Percentiles rank a stretch among this genome's conserved stretches.
Evolutionary conservation across 1,140 invertebrate genomes (phyloP).

Genomic region (Drosophila santomea): DNA sequence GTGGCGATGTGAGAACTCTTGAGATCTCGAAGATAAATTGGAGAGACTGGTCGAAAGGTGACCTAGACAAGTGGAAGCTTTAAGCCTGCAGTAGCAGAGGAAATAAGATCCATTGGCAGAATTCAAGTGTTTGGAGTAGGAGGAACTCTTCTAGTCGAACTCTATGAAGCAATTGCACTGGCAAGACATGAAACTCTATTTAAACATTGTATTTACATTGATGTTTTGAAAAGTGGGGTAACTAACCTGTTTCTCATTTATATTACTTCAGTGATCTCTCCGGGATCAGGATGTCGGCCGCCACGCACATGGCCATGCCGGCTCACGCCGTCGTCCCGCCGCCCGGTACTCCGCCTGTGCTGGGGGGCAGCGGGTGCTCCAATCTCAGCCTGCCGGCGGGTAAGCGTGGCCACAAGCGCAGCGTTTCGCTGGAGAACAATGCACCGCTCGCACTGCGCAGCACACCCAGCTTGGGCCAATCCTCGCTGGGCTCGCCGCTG

Average conservation of each 20-base stretch:
- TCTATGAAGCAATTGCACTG: too few species aligned
- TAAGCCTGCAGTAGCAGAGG: neutral
- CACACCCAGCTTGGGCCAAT: conserved; percentile 59
- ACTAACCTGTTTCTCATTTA: neutral
- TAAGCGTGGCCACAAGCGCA: conserved; percentile 80
- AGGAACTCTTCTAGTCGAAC: too few species aligned
- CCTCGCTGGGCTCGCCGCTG: conserved; percentile 53
- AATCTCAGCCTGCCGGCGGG: conserved; percentile 17
- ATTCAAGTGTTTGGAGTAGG: too few species aligned
- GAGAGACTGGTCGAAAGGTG: neutral
- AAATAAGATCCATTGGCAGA: too few species aligned
- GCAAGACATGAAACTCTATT: too few species aligned
- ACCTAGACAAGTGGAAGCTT: conserved; percentile 1
- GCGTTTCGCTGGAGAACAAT: conserved; percentile 78
- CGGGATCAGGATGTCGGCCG: conserved; percentile 58
- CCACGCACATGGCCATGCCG: conserved; percentile 69
- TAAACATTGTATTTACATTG: too few species aligned
- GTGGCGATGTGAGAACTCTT: conserved; percentile 12
- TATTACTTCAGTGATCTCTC: neutral
- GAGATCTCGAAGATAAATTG: conserved; percentile 18
- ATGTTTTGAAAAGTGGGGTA: too few species aligned
- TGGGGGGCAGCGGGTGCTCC: conserved; percentile 5
- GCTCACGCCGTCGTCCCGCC: conserved; percentile 51
- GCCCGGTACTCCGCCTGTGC: conserved; percentile 21
- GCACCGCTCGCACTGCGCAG: conserved; percentile 57